phyloP scores from a whole-genome alignment of 2,797 vertebrate genomes.

The Pitangus sulphuratus region DNA sequence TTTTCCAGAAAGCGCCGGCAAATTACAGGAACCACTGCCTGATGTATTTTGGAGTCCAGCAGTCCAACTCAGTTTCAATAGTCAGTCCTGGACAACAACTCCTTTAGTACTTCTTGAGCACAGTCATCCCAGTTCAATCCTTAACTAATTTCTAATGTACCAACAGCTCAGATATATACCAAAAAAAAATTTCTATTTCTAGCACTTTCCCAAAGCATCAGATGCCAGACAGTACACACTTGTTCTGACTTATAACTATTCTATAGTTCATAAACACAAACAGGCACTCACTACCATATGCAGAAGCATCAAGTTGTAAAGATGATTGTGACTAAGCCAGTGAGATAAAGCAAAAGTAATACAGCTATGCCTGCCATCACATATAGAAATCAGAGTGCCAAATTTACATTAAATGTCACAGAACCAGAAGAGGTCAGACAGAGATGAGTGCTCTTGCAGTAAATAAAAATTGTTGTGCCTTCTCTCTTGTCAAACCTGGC shows the following conservation, averaged over 20 bases:
- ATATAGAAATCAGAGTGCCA: not conserved
- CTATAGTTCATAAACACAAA: not conserved
- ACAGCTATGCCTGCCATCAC: not conserved
- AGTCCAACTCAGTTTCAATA: not conserved
- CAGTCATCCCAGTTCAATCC: not conserved
- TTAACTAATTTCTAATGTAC: not conserved
- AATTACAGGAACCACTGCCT: not conserved
- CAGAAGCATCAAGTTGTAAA: not conserved
- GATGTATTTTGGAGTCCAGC: not conserved
- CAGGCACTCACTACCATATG: not conserved
- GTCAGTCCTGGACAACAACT: not conserved
- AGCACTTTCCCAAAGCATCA: not conserved
- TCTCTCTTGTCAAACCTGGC: constrained; percentile 52
- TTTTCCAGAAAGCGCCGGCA: not conserved
- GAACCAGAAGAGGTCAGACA: constrained; percentile 33
- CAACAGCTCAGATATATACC: not conserved
- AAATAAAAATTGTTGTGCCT: constrained; percentile 63
- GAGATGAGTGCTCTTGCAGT: constrained; percentile 49
- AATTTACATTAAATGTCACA: constrained; percentile 36
- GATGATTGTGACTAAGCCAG: not conserved
- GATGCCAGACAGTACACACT: not conserved
- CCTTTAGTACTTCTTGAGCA: not conserved
- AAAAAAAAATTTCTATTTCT: not conserved
- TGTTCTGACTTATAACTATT: not conserved
- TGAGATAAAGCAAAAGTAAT: not conserved